Evolutionary conservation across 2,113 vertebrate species (phyloP).

Genomic region (Trogon surrucura): DNA sequence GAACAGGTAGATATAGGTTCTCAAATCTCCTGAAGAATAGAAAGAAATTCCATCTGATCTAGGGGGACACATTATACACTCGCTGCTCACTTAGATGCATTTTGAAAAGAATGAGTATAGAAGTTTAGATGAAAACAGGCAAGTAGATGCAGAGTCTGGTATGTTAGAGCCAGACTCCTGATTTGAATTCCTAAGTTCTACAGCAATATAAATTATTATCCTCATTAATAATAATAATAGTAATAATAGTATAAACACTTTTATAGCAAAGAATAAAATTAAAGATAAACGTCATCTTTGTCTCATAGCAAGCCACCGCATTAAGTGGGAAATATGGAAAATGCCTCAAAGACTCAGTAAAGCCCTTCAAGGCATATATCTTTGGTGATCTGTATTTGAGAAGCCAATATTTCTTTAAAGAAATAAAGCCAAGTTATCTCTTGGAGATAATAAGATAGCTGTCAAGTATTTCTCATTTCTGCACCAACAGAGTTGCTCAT

Average conservation of each 20-base stretch:
- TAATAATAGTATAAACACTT: not conserved
- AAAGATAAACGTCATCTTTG: not conserved
- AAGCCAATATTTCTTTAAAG: not conserved
- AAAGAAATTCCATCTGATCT: not conserved
- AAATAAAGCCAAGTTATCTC: not conserved
- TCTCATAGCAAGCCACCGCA: not conserved
- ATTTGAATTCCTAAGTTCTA: not conserved
- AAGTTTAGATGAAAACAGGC: not conserved
- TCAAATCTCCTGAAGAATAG: not conserved
- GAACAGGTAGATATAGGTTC: not conserved
- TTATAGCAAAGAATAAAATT: not conserved
- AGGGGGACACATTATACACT: not conserved
- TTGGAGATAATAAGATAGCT: not conserved
- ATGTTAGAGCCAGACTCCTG: not conserved
- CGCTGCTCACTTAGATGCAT: not conserved
- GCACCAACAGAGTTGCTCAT: not conserved
- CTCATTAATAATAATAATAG: not conserved
- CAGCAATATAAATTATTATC: not conserved
- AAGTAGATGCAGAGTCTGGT: not conserved
- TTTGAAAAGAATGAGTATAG: not conserved
- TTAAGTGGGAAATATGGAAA: not conserved
- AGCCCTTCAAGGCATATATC: not conserved
- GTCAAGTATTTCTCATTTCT: not conserved
- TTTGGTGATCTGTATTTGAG: not conserved
- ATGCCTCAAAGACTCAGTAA: not conserved